Evolutionary conservation across 1,140 invertebrate species (phyloP).

Genomic region (Lanistes nyassanus): DNA sequence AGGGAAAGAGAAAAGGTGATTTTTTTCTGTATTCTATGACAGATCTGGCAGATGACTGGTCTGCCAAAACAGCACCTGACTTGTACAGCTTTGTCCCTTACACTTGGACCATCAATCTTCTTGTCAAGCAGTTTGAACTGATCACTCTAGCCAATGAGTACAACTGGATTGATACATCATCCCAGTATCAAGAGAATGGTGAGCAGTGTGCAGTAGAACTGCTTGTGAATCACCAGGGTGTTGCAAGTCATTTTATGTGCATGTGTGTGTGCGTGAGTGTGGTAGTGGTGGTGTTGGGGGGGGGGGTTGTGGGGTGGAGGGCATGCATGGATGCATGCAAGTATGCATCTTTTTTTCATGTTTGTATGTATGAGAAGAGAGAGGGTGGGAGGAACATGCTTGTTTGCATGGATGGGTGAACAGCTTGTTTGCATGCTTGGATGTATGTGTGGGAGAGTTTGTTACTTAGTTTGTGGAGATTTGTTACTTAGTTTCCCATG

Average conservation of each 20-base stretch:
- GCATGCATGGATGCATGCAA: not conserved
- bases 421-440: too few relatives aligned
- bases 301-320: not conserved
- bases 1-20: not conserved
- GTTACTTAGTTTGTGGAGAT: too few relatives aligned
- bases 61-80: slow-evolving; percentile 86
- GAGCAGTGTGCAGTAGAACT: slow-evolving; percentile 40
- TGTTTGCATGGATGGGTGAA: too few relatives aligned
- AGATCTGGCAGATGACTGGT: slow-evolving; percentile 97
- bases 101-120: slow-evolving; percentile 91
- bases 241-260: too few relatives aligned
- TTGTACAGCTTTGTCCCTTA: slow-evolving; percentile 96
- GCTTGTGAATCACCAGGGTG: too few relatives aligned
- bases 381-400: too few relatives aligned
- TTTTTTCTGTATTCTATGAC: slow-evolving; percentile 34
- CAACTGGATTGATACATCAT: slow-evolving; percentile 98
- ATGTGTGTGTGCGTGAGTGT: too few relatives aligned
- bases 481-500: not conserved
- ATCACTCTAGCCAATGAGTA: slow-evolving; percentile 95
- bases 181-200: slow-evolving; percentile 83
- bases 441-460: too few relatives aligned
- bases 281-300: not conserved
- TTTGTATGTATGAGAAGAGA: not conserved
- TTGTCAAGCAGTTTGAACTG: slow-evolving; percentile 91
- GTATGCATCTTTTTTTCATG: slow-evolving; percentile 2